Base-by-base conservation (phyloP, 2,113 vertebrate species). In the Oxygymnocypris stewartii region DNA sequence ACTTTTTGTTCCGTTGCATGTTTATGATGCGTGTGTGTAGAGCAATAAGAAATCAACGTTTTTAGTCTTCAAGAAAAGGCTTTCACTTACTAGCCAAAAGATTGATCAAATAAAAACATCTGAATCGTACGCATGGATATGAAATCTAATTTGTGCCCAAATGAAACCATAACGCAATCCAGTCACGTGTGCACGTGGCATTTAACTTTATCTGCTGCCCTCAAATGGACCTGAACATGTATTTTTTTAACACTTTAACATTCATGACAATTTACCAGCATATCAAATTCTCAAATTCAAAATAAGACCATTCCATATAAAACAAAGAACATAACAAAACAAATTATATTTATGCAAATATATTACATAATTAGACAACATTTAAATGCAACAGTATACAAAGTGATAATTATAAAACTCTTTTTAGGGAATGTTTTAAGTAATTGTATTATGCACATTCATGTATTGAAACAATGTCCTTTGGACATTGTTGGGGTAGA, bases 171-270 rank as follows among this genome's bases (percentile, higher is more conserved):
- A 73, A 73, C 1, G 18, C 69, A 73, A 73, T 73, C 69, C 69
- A 42, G 69, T 73, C 9, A 40, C 11, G 69, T 73, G 18, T 40
- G 37, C 20, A 23, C 69, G 23, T 73, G 69, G 18, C 35, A 37
- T 42, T 71, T 71, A 10, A 2, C 2, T 23, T 1, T 1, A 42
- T 78, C 54, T 85, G 83, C 69, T 88, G 87, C 87, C 87, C 77
- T 85, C 87, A 75, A 51, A 79, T 44, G n/a, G n/a, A n/a, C n/a
- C n/a, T n/a, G n/a, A n/a, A n/a, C n/a, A n/a, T n/a, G n/a, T n/a
- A n/a, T n/a, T n/a, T n/a, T n/a, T n/a, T n/a, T n/a, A n/a, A n/a
- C 18, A 71, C 18, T 11, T 71, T 71, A 20, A 73, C 9, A n/a
- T 42, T 9, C 28, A 23, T 37, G 9, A 49, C 35, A 28, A 35